Percentiles rank a stretch among this genome's conserved stretches.
phyloP scores from a whole-genome alignment of 1,140 invertebrate species.

The Amyelois transitella region DNA sequence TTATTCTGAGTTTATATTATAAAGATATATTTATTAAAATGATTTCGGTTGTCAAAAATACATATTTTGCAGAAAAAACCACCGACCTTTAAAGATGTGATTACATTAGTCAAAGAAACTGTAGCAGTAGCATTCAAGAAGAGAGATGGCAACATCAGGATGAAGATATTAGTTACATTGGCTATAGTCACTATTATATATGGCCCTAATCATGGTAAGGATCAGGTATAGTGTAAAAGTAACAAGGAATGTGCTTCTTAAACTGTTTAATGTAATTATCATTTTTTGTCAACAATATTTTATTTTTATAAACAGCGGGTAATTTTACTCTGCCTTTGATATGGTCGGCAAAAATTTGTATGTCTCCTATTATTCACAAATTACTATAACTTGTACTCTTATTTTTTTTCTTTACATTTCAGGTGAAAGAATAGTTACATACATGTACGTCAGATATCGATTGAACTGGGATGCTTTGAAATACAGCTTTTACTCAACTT shows the following conservation, averaged over 20 bases:
- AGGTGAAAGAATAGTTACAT: conserved; percentile 56
- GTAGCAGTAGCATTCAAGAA: conserved; percentile 48
- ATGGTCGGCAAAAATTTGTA: too few relatives aligned
- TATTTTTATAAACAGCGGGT: too few relatives aligned
- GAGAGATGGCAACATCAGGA: conserved; percentile 37
- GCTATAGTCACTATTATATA: conserved; percentile 53
- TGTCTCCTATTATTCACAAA: too few relatives aligned
- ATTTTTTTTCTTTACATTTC: conserved; percentile 19
- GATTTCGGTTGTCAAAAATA: neutral
- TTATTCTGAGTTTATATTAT: neutral
- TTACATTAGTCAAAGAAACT: conserved; percentile 52
- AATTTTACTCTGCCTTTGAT: too few relatives aligned
- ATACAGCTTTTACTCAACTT: conserved; percentile 61
- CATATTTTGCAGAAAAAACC: conserved; percentile 31
- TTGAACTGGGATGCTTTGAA: conserved; percentile 64
- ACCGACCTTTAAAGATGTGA: conserved; percentile 29
- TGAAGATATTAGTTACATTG: conserved; percentile 49
- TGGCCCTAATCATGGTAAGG: conserved; percentile 58
- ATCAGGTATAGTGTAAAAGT: too few relatives aligned
- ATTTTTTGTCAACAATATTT: too few relatives aligned
- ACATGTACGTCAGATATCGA: conserved; percentile 55
- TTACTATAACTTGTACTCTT: too few relatives aligned
- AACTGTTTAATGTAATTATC: neutral
- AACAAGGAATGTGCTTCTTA: too few relatives aligned
- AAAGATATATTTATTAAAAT: too few relatives aligned